These are phyloP conservation scores for Takifugu ocellatus DNA, from an alignment of 2,797 vertebrate genomes.

Conservation along the genomic window DNA sequence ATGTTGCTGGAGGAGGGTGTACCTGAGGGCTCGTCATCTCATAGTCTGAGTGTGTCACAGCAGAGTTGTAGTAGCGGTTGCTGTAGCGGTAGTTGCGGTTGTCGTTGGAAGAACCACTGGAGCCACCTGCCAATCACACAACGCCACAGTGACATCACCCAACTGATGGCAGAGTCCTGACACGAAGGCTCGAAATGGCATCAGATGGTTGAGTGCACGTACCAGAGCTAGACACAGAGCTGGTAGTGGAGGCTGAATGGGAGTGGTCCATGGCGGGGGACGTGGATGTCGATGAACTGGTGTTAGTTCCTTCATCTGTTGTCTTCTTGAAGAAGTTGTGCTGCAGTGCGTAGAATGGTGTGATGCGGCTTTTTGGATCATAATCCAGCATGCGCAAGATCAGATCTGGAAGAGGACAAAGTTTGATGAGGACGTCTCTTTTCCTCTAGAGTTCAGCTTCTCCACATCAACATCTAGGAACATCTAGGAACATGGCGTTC, in stretches of 20 bases:
- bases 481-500: no score
- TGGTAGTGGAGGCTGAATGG: constrained; percentile 93
- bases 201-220: constrained; percentile 6
- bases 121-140: constrained; percentile 79
- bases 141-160: neutral
- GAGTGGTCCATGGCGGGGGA: constrained; percentile 93
- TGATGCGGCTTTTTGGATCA: constrained; percentile 93
- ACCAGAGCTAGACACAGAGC: constrained; percentile 95
- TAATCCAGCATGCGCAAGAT: constrained; percentile 96
- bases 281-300: constrained; percentile 92
- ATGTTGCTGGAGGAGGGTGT: constrained; percentile 1
- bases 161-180: no score
- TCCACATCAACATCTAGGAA: no score
- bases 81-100: constrained; percentile 94
- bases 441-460: no score
- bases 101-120: constrained; percentile 95
- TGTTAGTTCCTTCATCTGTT: constrained; percentile 94
- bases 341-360: constrained; percentile 93
- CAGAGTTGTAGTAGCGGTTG: constrained; percentile 91
- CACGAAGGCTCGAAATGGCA: no score
- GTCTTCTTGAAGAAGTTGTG: constrained; percentile 97
- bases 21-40: constrained; percentile 97
- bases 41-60: constrained; percentile 88
- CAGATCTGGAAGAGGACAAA: constrained; percentile 74
- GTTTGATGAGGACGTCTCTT: no score